phyloP scores from a whole-genome alignment of 1,140 invertebrate genomes.

The Cataglyphis hispanica region DNA sequence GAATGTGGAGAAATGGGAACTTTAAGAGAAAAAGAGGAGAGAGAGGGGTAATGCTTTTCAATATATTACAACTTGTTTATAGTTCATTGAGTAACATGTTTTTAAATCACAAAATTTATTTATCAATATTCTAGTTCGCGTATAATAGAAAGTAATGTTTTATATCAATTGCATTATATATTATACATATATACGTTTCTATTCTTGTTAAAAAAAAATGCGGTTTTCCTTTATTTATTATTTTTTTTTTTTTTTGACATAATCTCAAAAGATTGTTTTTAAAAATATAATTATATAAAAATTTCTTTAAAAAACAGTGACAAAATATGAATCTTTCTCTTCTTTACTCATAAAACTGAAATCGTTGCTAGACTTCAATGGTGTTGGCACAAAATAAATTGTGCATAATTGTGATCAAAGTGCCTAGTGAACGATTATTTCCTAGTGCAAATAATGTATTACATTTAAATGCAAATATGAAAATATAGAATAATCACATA shows the following conservation, averaged over 20 bases:
- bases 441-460: conserved; percentile 36
- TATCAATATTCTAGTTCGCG: not conserved
- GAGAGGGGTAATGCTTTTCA: not conserved
- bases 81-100: conserved; percentile 5
- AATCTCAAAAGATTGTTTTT: conserved; percentile 17
- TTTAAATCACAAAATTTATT: conserved; percentile 2
- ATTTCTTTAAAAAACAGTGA: not conserved
- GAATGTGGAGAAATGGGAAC: not conserved
- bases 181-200: not conserved
- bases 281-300: conserved; percentile 11
- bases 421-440: conserved; percentile 52
- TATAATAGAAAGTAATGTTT: not conserved
- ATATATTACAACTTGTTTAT: conserved; percentile 1
- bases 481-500: conserved; percentile 42
- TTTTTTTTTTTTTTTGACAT: not conserved
- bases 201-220: too few species aligned
- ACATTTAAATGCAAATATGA: conserved; percentile 35
- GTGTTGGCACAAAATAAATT: conserved; percentile 23
- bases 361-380: conserved; percentile 16
- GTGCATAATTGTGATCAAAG: conserved; percentile 51
- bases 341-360: conserved; percentile 12
- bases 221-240: not conserved
- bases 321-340: conserved; percentile 27
- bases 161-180: not conserved
- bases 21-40: not conserved